A percentile compares a stretch with the other conserved stretches of the same genome.
phyloP scores from a whole-genome alignment of 2,888 invertebrate species.

The Tetranychus piercei region DNA sequence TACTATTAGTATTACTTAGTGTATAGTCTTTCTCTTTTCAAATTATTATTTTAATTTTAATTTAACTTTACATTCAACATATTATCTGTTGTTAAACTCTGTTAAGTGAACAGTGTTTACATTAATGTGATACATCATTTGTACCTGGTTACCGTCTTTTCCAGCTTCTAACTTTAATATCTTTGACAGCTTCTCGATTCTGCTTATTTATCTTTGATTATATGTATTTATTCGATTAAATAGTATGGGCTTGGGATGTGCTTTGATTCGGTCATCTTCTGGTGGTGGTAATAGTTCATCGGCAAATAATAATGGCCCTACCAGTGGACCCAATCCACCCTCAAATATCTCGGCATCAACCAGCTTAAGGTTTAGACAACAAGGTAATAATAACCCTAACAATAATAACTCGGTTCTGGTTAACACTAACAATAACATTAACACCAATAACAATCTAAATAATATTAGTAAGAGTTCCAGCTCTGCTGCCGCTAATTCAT shows the following conservation, averaged over 20 bases:
- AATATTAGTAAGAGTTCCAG: background rate
- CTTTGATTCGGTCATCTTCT: background rate
- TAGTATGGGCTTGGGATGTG: constrained; percentile 4
- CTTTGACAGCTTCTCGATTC: too few species aligned
- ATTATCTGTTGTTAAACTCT: too few species aligned
- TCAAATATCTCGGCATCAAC: background rate
- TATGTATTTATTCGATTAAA: background rate
- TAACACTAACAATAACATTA: background rate
- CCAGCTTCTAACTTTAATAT: too few species aligned
- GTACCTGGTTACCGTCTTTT: too few species aligned
- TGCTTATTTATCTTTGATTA: too few species aligned
- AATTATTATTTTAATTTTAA: too few species aligned
- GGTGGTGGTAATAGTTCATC: background rate
- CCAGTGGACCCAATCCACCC: background rate
- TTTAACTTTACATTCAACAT: too few species aligned
- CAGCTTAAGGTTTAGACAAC: background rate
- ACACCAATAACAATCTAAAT: background rate
- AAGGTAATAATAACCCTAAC: background rate
- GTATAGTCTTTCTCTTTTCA: too few species aligned
- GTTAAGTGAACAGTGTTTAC: too few species aligned
- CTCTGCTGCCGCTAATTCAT: background rate
- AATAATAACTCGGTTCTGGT: background rate
- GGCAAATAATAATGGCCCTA: background rate
- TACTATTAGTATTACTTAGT: too few species aligned
- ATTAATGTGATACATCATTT: too few species aligned